Conservation (phyloP, 2,888 invertebrate species). For the Deilephila elpenor region DNA sequence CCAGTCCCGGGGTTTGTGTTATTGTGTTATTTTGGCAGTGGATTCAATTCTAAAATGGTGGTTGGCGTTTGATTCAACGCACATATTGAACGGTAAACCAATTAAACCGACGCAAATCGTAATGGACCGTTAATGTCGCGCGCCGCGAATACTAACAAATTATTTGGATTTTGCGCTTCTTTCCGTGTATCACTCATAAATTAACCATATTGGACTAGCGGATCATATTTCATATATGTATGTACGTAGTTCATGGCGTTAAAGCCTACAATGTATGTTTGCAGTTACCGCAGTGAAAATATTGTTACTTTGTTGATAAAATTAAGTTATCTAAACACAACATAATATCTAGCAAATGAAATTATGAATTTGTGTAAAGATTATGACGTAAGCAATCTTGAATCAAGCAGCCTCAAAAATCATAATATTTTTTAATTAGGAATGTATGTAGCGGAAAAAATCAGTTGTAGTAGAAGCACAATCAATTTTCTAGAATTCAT, state of each 20-base stretch:
- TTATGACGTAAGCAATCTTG: too few relatives aligned
- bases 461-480: too few relatives aligned
- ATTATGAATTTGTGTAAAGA: too few relatives aligned
- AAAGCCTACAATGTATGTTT: slow-evolving; percentile 29
- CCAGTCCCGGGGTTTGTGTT: not conserved
- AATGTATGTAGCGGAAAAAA: too few relatives aligned
- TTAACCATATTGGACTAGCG: slow-evolving; percentile 45
- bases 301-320: too few relatives aligned
- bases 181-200: slow-evolving; percentile 49
- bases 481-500: too few relatives aligned
- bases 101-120: slow-evolving; percentile 73
- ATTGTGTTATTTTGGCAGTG: slow-evolving; percentile 21
- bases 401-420: too few relatives aligned
- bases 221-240: slow-evolving; percentile 37
- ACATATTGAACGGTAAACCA: slow-evolving; percentile 73
- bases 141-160: slow-evolving; percentile 69
- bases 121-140: slow-evolving; percentile 79
- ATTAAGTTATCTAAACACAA: too few relatives aligned
- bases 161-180: slow-evolving; percentile 41
- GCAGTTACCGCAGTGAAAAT: not conserved
- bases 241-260: slow-evolving; percentile 39
- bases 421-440: too few relatives aligned
- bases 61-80: slow-evolving; percentile 68
- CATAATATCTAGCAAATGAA: too few relatives aligned
- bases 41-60: slow-evolving; percentile 47